phyloP scores from a whole-genome alignment of 2,113 vertebrate genomes.

The Muscicapa adusta region DNA sequence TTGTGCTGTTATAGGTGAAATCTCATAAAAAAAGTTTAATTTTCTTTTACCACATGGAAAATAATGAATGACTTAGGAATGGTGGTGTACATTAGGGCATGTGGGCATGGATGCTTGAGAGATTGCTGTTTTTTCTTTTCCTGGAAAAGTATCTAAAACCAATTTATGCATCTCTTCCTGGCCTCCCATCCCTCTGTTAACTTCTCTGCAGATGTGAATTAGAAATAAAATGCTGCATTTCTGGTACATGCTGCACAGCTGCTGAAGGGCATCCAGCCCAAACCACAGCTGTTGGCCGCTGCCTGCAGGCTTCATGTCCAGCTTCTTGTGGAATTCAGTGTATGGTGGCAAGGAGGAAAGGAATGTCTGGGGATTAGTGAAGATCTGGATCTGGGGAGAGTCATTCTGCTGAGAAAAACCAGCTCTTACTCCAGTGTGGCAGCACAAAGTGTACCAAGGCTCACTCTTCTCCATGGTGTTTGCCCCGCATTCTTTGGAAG shows the following conservation, averaged over 20 bases:
- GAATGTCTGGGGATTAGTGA: background rate
- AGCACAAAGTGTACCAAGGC: accelerated
- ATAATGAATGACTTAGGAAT: background rate
- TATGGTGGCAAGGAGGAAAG: background rate
- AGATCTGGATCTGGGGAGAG: background rate
- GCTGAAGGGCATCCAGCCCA: background rate
- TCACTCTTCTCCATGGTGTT: accelerated
- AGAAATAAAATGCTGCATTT: background rate
- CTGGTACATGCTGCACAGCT: background rate
- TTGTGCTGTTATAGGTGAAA: background rate
- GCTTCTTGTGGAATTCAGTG: accelerated
- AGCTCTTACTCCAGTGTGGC: background rate
- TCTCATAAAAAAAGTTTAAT: accelerated
- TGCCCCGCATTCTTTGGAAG: accelerated
- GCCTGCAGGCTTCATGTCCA: background rate
- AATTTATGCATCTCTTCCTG: background rate
- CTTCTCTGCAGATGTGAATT: background rate
- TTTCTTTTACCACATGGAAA: background rate
- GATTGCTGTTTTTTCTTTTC: background rate
- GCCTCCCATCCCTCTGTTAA: background rate
- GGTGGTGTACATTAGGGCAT: background rate
- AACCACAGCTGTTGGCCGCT: background rate
- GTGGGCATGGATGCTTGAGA: background rate
- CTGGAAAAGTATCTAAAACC: background rate
- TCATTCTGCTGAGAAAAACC: background rate